phyloP scores from a whole-genome alignment of 2,113 vertebrate species.

The Labrus mixtus region DNA sequence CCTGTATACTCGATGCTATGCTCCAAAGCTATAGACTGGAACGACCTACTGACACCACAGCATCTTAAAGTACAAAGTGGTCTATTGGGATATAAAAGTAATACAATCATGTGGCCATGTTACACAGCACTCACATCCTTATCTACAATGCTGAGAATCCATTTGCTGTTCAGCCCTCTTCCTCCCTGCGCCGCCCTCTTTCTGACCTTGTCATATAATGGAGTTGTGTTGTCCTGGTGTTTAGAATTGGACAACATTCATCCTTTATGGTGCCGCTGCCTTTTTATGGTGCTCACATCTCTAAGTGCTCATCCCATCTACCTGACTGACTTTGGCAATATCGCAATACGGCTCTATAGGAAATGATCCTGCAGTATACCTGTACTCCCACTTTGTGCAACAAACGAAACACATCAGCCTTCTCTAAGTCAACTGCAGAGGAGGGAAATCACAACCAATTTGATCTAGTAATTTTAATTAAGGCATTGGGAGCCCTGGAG shows the following conservation, averaged over 20 bases:
- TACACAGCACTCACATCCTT: constrained; percentile 57
- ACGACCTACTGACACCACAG: constrained; percentile 22
- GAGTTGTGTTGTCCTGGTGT: constrained; percentile 57
- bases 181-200: constrained; percentile 34
- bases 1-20: not conserved
- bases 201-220: constrained; percentile 75
- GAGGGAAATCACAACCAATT: constrained; percentile 30
- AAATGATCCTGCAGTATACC: constrained; percentile 27
- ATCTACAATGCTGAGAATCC: constrained; percentile 63
- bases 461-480: constrained; percentile 37
- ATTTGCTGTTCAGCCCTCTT: constrained; percentile 36
- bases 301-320: constrained; percentile 60
- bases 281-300: constrained; percentile 45
- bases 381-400: constrained; percentile 37
- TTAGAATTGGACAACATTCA: constrained; percentile 68
- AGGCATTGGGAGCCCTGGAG: constrained; percentile 8
- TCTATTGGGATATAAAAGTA: constrained; percentile 49
- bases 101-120: constrained; percentile 62
- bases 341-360: constrained; percentile 29
- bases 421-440: constrained; percentile 27
- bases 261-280: constrained; percentile 57
- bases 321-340: constrained; percentile 60
- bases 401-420: constrained; percentile 24
- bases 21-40: not conserved
- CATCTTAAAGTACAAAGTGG: constrained; percentile 26